phyloP scores from a whole-genome alignment of 1,140 invertebrate genomes.

The Drosophila ananassae region DNA sequence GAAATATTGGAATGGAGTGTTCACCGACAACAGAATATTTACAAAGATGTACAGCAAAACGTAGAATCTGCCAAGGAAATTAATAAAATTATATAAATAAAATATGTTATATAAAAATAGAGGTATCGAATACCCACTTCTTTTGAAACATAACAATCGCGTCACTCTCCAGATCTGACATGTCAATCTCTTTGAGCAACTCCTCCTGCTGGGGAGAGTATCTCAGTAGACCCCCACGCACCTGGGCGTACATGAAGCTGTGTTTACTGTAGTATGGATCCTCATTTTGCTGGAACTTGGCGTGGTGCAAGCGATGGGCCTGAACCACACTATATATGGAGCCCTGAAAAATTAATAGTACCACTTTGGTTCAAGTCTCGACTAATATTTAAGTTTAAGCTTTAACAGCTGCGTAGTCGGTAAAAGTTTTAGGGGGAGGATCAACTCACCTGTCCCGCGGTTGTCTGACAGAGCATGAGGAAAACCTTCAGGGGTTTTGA shows the following conservation, averaged over 20 bases:
- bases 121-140: constrained; percentile 85
- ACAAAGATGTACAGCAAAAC: constrained; percentile 88
- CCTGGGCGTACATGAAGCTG: constrained; percentile 94
- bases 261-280: constrained; percentile 95
- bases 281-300: constrained; percentile 92
- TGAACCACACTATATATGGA: constrained; percentile 91
- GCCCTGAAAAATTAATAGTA: constrained; percentile 84
- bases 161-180: constrained; percentile 93
- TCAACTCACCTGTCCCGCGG: constrained; percentile 91
- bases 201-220: constrained; percentile 90
- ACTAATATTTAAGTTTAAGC: constrained; percentile 24
- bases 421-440: background rate
- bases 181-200: constrained; percentile 90
- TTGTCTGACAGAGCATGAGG: constrained; percentile 91
- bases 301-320: constrained; percentile 95
- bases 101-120: background rate
- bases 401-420: constrained; percentile 11
- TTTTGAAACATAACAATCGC: constrained; percentile 94
- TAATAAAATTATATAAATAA: background rate
- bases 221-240: constrained; percentile 88
- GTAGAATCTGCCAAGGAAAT: constrained; percentile 86
- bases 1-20: constrained; percentile 90
- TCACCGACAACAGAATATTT: constrained; percentile 89
- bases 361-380: constrained; percentile 42
- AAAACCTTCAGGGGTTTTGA: constrained; percentile 88